phyloP scores from a whole-genome alignment of 2,797 vertebrate species.

The Phalanger gymnotis region DNA sequence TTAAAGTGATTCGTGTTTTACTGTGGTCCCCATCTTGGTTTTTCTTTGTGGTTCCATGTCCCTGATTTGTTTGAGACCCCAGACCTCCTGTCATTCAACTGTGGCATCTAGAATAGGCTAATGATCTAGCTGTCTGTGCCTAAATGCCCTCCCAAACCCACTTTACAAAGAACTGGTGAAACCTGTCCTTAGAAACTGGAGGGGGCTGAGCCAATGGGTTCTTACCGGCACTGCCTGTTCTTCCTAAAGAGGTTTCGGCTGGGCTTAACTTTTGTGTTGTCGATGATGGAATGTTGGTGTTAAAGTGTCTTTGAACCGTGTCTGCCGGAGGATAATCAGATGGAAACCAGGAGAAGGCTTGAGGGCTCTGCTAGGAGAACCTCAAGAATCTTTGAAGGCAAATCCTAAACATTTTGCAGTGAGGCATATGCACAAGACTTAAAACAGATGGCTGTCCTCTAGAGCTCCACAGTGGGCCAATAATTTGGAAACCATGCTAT shows the following conservation, averaged over 20 bases:
- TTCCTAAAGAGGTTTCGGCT: conserved; percentile 32
- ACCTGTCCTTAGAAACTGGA: background rate
- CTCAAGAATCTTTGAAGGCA: background rate
- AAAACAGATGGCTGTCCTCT: rapidly evolving
- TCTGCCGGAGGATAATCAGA: conserved; percentile 70
- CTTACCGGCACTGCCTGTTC: background rate
- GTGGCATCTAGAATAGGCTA: conserved; percentile 9
- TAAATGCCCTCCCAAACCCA: background rate
- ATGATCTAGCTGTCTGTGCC: background rate
- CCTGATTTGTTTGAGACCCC: background rate
- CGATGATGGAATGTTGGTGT: background rate
- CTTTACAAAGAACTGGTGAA: conserved; percentile 3
- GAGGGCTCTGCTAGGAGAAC: too few relatives aligned
- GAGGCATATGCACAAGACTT: background rate
- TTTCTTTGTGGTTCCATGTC: background rate
- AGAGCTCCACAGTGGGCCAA: background rate
- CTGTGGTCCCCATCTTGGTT: conserved; percentile 63
- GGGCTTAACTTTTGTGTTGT: background rate
- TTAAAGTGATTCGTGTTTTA: conserved; percentile 48
- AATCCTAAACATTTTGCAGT: rapidly evolving
- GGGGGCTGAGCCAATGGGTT: background rate
- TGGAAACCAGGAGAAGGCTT: background rate
- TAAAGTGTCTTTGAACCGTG: background rate
- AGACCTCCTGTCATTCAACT: background rate
- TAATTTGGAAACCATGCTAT: background rate